Evolutionary conservation across 2,113 vertebrate genomes (phyloP), one percentile per base, ranked within the genome.

Genomic region (Vicugna pacos): DNA sequence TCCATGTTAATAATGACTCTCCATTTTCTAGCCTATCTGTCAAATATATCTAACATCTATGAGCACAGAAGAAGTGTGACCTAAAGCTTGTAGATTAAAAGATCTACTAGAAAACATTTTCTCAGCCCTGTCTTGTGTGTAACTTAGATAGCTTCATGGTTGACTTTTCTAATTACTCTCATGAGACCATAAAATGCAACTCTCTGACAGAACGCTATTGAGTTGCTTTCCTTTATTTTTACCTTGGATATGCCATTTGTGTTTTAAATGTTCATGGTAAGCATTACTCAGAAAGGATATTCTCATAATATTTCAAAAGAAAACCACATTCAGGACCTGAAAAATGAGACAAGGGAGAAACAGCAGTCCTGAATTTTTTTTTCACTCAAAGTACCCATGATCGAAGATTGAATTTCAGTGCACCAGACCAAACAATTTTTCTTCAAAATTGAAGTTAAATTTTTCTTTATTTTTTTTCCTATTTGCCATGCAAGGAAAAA

Each of bases 261-360:
- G 35, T 58, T 96, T 97, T 89, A 94, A 90, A 82, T 95, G 89
- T 95, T 97, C 14, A 92, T 94, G 22, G 79, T 84, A 96, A 96
- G 30, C 48, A 89, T 94, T 85, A 83, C 32, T 88, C 56, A 96
- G 83, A 82, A 52, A 65, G 5, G 58, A 67, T 14, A 91, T 82
- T 89, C 50, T 93, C 35, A 91, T 73, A 82, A 81, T 54, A 80
- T 93, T 90, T 81, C n/a, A 86, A 85, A 76, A 95, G 76, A 58
- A 54, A 97, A 72, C 28, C 26, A 48, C 80, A 95, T 80, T 48
- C 35, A 87, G 89, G 35, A 48, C 35, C 54, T 83, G 69, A 93
- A 96, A 93, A 52, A 77, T 88, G n/a, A 75, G 28, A 13, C 8
- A 0, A 0, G 22, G 6, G n/a, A 35, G 9, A 38, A 86, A 58